phyloP scores from a whole-genome alignment of 2,797 vertebrate species.

The Squalus acanthias region DNA sequence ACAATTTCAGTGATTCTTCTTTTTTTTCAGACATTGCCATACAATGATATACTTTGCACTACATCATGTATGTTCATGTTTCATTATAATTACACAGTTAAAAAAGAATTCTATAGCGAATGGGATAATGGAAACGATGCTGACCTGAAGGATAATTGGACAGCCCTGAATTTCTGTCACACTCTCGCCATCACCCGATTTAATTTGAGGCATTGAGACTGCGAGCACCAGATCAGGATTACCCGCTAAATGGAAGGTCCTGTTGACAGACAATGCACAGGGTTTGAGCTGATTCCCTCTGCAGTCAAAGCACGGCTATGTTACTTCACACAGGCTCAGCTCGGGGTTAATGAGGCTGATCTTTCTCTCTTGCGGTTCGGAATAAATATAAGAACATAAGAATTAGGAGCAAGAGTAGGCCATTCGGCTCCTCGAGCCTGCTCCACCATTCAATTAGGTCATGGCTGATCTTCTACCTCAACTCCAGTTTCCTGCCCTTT shows the following conservation, averaged over 20 bases:
- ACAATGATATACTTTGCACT: neutral
- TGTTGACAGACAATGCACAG: constrained; percentile 41
- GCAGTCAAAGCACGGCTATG: neutral
- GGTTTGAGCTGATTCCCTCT: neutral
- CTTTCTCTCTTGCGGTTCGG: neutral
- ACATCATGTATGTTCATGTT: neutral
- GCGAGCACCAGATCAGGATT: constrained; percentile 50
- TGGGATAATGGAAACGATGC: neutral
- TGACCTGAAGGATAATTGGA: constrained; percentile 52
- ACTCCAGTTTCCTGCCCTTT: neutral
- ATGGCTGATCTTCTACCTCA: neutral
- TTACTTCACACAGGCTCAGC: neutral
- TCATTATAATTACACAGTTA: constrained; percentile 3
- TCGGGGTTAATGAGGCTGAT: neutral
- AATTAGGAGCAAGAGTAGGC: neutral
- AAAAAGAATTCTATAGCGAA: neutral
- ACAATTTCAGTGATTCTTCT: neutral
- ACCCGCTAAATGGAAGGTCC: constrained; percentile 50
- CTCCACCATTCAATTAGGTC: neutral
- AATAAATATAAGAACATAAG: neutral
- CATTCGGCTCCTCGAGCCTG: neutral
- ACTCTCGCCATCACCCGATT: constrained; percentile 39
- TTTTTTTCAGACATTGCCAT: neutral
- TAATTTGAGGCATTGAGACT: constrained; percentile 44
- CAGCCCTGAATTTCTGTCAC: constrained; percentile 40